Evolutionary conservation across 2,797 vertebrate genomes (phyloP).

Genomic region (Takifugu ocellatus): DNA sequence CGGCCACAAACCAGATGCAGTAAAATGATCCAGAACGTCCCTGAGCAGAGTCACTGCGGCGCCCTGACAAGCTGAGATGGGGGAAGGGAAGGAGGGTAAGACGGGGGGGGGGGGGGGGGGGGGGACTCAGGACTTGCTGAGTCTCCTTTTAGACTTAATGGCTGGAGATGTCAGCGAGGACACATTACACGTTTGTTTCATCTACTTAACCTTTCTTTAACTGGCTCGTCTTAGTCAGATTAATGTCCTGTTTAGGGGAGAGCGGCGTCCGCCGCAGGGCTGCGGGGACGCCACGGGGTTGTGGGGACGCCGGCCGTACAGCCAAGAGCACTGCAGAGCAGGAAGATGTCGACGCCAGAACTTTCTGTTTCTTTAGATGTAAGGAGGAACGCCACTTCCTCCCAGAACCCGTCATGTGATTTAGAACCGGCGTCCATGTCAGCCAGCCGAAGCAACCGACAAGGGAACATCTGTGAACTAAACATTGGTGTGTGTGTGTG

Average conservation of each 20-base stretch:
- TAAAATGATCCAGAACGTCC: constrained; percentile 51
- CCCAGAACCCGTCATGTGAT: too few species aligned
- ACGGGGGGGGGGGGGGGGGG: background rate
- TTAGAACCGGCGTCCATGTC: too few species aligned
- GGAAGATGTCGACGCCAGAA: too few species aligned
- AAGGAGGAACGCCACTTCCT: too few species aligned
- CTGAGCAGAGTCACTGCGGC: constrained; percentile 25
- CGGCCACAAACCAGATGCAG: constrained; percentile 17
- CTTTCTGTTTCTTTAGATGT: too few species aligned
- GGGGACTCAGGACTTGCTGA: constrained; percentile 42
- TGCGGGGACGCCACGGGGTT: constrained; percentile 1
- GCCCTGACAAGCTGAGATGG: constrained; percentile 1
- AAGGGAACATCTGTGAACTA: too few species aligned
- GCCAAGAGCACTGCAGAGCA: too few species aligned
- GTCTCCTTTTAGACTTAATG: constrained; percentile 54
- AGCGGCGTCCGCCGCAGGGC: background rate
- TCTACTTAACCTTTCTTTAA: constrained; percentile 67
- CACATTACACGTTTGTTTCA: constrained; percentile 59
- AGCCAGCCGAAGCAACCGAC: too few species aligned
- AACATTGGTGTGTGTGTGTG: too few species aligned
- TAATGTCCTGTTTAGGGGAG: constrained; percentile 45
- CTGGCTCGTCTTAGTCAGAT: constrained; percentile 48
- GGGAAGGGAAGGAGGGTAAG: constrained; percentile 1
- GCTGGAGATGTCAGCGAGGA: constrained; percentile 57
- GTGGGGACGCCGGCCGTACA: too few species aligned